Evolutionary conservation across 2,888 invertebrate species (phyloP).

Genomic region (Apantesis nais): DNA sequence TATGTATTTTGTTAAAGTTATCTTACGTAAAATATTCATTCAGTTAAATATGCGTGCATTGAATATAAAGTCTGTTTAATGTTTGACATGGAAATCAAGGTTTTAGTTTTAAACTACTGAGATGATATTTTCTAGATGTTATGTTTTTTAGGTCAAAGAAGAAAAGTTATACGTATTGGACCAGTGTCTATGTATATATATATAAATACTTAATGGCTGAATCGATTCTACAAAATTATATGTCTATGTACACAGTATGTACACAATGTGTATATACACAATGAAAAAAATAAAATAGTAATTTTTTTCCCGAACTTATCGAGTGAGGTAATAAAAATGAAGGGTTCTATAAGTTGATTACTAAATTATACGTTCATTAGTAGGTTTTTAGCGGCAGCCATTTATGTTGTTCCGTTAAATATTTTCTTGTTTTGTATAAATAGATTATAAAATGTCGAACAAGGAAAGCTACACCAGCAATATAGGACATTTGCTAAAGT

Average conservation of each 20-base stretch:
- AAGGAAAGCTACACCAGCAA: conserved; percentile 39
- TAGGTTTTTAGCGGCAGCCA: neutral
- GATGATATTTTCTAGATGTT: neutral
- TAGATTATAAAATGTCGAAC: conserved; percentile 31
- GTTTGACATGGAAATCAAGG: neutral
- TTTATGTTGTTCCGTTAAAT: neutral
- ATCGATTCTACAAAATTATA: no score
- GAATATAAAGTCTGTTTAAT: neutral
- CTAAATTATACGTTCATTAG: neutral
- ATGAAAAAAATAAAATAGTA: neutral
- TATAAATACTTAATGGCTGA: no score
- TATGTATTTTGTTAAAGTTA: conserved; percentile 6
- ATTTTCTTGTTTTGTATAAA: conserved; percentile 17
- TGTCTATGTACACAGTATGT: no score
- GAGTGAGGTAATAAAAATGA: neutral
- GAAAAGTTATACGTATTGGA: no score
- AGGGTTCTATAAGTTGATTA: neutral
- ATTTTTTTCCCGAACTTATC: neutral
- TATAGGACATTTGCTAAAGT: conserved; percentile 22
- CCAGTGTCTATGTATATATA: no score
- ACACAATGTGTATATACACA: no score
- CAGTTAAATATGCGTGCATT: neutral
- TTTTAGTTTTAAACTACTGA: neutral
- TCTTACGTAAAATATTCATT: conserved; percentile 3
- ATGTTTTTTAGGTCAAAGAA: no score